A percentile compares a stretch with the other conserved stretches of the same genome.
These are phyloP conservation scores for Didymodactylos carnosus DNA, from an alignment of 2,888 invertebrate genomes.

Conservation along the genomic window DNA sequence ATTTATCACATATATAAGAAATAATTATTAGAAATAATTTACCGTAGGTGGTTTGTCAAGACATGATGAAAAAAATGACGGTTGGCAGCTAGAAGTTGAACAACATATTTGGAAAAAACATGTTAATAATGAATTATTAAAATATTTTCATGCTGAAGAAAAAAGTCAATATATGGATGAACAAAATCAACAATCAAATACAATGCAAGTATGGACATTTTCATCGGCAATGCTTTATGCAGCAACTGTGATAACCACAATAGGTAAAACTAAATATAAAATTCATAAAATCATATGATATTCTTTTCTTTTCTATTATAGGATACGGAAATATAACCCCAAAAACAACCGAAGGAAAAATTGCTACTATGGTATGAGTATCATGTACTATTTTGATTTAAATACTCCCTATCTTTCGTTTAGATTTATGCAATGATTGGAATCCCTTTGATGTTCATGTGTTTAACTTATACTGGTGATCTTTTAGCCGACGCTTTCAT, in stretches of 20 bases:
- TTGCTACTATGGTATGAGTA: constrained; percentile 10
- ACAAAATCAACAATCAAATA: background rate
- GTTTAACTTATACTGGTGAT: constrained; percentile 15
- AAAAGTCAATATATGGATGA: background rate
- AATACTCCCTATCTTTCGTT: too few species aligned
- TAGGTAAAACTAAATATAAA: background rate
- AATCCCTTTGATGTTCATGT: constrained; percentile 16
- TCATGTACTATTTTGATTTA: background rate
- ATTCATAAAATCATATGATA: constrained; percentile 17
- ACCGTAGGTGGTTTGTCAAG: background rate
- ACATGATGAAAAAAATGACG: background rate
- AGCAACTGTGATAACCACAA: constrained; percentile 15
- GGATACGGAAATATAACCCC: constrained; percentile 16
- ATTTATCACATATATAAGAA: too few species aligned
- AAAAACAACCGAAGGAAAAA: constrained; percentile 12
- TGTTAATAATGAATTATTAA: background rate
- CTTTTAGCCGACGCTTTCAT: constrained; percentile 15
- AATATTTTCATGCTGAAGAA: background rate
- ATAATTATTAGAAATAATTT: too few species aligned
- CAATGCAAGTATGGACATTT: constrained; percentile 11
- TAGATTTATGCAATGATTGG: constrained; percentile 15
- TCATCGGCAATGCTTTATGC: constrained; percentile 13
- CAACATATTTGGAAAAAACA: background rate
- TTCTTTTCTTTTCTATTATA: constrained; percentile 21
- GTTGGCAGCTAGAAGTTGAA: background rate